Base-by-base conservation (phyloP, 1,140 invertebrate species). In the Globodera ellingtonae region DNA sequence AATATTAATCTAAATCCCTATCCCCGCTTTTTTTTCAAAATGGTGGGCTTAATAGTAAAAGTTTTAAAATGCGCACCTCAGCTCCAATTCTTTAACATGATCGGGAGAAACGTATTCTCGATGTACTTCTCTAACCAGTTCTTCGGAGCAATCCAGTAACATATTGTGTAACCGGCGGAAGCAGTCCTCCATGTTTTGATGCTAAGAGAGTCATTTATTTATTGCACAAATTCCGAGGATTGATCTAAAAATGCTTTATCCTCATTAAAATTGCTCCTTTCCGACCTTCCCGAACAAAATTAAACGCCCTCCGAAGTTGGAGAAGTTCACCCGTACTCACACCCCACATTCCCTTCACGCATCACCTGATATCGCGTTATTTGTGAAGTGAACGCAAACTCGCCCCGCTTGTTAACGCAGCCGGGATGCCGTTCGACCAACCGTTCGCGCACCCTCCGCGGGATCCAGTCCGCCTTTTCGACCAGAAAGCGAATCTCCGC, bases 401-500 rank as follows among this genome's bases (percentile, higher is more conserved):
- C 84, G 50, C 75, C 65, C 8, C 69, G 46, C 59, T 69, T 77
- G 69, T 84, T 85, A 13, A 84, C 70, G 24, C 79, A 62, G 74
- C 70, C 24, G 8, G 24, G 18, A 56, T 84, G 73, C 59, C 83
- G 83, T 75, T 79, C n/a, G 6, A 56, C 52, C 21, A 85, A 44
- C 6, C 65, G 69, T 56, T 84, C 85, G 46, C 59, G 71, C 9
- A 86, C 56, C 52, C 74, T 56, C 46, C 52, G 69, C 48, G 85
- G 80, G 10, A 85, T 44, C 85, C 84, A 85, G 18, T 84, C 65
- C 6, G 82, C 81, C 48, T 74, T 35, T 4, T 82, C 21, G 5
- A 85, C 47, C 15, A 73, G 59, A 66, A 85, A 85, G 10, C 84
- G 84, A 72, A 85, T 85, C 67, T 86, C 85, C 35, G 76, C 85